Evolutionary conservation across 2,888 invertebrate genomes (phyloP).

Genomic region (Campaea margaritaria): DNA sequence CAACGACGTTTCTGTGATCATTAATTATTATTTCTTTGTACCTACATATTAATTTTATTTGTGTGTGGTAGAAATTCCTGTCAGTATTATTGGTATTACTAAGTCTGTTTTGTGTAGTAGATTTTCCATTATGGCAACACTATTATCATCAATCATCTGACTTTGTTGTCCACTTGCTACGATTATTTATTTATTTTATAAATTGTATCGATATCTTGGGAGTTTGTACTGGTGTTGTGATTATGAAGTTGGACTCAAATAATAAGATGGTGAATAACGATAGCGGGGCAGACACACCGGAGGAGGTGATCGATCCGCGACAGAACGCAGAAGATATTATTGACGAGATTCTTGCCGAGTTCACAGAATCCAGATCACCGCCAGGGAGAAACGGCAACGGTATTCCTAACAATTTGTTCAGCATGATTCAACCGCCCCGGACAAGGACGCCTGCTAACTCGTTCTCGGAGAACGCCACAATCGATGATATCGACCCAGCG

Average conservation of each 20-base stretch:
- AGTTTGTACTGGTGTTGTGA: slow-evolving; percentile 35
- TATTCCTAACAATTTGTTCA: slow-evolving; percentile 71
- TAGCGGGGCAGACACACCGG: slow-evolving; percentile 72
- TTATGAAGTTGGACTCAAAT: slow-evolving; percentile 82
- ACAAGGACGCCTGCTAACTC: slow-evolving; percentile 80
- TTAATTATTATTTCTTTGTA: slow-evolving; percentile 35
- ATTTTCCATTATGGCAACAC: slow-evolving; percentile 54
- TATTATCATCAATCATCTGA: slow-evolving; percentile 73
- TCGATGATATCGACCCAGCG: slow-evolving; percentile 80
- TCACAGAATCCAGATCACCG: slow-evolving; percentile 74
- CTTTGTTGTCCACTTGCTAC: slow-evolving; percentile 50
- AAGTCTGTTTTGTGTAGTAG: slow-evolving; percentile 1
- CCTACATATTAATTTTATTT: not conserved
- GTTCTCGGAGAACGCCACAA: slow-evolving; percentile 73
- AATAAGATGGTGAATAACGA: slow-evolving; percentile 80
- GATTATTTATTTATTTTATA: slow-evolving; percentile 73
- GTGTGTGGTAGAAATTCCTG: slow-evolving; percentile 8
- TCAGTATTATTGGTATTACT: slow-evolving; percentile 9
- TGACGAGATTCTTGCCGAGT: slow-evolving; percentile 80
- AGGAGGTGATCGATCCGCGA: slow-evolving; percentile 75
- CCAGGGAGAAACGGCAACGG: slow-evolving; percentile 67
- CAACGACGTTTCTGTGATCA: slow-evolving; percentile 69
- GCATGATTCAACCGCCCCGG: slow-evolving; percentile 76
- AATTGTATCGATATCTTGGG: slow-evolving; percentile 61
- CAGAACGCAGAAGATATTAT: slow-evolving; percentile 81